These are phyloP conservation scores for Thumatha senex DNA, from an alignment of 2,888 invertebrate genomes.

Conservation along the genomic window DNA sequence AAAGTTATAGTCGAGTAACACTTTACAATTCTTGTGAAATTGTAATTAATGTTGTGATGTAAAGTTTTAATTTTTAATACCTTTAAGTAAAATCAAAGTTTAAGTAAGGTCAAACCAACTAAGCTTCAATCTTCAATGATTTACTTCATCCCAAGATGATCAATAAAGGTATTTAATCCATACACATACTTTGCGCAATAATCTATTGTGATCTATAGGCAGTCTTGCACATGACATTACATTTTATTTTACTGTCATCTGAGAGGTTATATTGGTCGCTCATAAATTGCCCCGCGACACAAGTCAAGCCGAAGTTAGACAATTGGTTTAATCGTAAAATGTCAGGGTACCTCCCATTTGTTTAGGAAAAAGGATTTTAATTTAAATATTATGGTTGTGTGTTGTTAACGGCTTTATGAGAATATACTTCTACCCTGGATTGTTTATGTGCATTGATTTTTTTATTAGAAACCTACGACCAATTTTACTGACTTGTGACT, in stretches of 20 bases:
- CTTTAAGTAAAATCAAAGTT: no score
- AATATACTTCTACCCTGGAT: background rate
- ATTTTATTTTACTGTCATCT: slow-evolving; percentile 64
- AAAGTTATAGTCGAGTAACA: no score
- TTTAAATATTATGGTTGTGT: background rate
- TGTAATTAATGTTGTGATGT: no score
- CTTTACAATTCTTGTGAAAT: no score
- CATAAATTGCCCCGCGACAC: slow-evolving; percentile 54
- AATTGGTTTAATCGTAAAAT: slow-evolving; percentile 60
- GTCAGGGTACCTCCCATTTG: slow-evolving; percentile 20
- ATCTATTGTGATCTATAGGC: slow-evolving; percentile 44
- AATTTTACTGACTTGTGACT: background rate
- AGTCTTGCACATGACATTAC: slow-evolving; percentile 56
- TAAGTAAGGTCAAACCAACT: no score
- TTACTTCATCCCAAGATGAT: no score
- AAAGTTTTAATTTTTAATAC: no score
- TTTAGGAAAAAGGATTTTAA: background rate
- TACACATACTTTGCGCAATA: slow-evolving; percentile 23
- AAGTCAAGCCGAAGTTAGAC: slow-evolving; percentile 49
- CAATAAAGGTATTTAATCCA: background rate
- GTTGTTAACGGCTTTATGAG: background rate
- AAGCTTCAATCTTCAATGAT: no score
- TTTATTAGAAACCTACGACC: background rate
- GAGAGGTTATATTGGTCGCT: slow-evolving; percentile 53
- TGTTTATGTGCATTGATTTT: background rate